Evolutionary conservation across 2,797 vertebrate genomes (phyloP).

Genomic region (Cynopterus sphinx): DNA sequence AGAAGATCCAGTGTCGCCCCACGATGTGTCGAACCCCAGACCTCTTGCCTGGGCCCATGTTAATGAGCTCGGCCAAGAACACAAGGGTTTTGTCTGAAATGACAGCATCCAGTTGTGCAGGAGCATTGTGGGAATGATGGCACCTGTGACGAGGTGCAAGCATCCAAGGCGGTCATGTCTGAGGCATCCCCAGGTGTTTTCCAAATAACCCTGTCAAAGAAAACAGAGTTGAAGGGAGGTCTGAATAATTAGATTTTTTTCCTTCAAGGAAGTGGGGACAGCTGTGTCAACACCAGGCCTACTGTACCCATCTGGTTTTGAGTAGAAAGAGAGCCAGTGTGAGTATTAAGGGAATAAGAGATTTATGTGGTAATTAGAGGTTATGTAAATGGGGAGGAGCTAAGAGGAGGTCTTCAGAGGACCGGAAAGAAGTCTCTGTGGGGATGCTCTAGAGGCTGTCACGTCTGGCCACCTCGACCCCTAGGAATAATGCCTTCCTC

Average conservation of each 20-base stretch:
- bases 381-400: background rate
- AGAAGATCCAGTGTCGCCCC: background rate
- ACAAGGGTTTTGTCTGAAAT: background rate
- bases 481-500: background rate
- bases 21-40: background rate
- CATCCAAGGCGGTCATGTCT: background rate
- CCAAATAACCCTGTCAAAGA: constrained; percentile 3
- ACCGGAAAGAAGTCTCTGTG: background rate
- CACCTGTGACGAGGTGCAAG: background rate
- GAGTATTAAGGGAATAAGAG: background rate
- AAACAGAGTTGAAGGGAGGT: constrained; percentile 13
- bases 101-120: background rate
- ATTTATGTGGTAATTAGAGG: background rate
- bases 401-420: background rate
- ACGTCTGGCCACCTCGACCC: background rate
- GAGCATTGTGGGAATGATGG: background rate
- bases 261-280: background rate
- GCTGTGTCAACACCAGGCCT: background rate
- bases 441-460: background rate
- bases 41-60: background rate
- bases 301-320: background rate
- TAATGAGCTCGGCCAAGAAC: constrained; percentile 42
- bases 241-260: background rate
- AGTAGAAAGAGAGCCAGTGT: background rate
- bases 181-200: background rate